Conservation (phyloP, 2,113 vertebrate genomes). For the Fregata magnificens region DNA sequence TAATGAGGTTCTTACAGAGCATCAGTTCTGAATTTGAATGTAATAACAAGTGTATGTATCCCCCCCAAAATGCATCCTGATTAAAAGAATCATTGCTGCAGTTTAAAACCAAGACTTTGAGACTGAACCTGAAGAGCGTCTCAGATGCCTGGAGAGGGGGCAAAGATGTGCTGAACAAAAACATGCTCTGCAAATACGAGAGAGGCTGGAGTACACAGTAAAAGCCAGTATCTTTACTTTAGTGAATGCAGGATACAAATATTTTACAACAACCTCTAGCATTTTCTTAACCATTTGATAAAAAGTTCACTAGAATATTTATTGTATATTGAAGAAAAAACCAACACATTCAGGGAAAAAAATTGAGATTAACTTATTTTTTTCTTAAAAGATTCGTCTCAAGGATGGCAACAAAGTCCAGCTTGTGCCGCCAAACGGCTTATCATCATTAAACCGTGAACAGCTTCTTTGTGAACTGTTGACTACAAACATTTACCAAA, state of each 20-base stretch:
- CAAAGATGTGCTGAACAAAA: accelerated
- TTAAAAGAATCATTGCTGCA: not conserved
- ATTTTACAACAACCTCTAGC: conserved; percentile 98
- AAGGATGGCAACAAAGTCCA: conserved; percentile 99
- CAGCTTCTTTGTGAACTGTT: conserved; percentile 93
- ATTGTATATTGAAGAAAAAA: conserved; percentile 98
- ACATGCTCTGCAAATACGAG: conserved; percentile 69
- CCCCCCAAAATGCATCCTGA: accelerated
- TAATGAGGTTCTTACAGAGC: not conserved
- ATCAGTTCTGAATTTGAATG: accelerated
- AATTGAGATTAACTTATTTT: conserved; percentile 92
- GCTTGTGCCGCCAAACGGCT: conserved; percentile 99
- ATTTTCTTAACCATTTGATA: conserved; percentile 97
- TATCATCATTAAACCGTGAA: conserved; percentile 87
- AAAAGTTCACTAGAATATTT: conserved; percentile 99
- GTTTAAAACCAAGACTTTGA: accelerated
- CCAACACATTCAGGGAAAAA: conserved; percentile 96
- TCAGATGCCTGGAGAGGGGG: accelerated
- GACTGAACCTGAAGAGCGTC: accelerated
- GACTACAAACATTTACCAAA: conserved; percentile 99
- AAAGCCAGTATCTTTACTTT: conserved; percentile 99
- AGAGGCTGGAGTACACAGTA: conserved; percentile 87
- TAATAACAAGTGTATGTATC: accelerated
- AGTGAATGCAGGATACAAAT: conserved; percentile 97
- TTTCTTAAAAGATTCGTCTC: conserved; percentile 92